Evolutionary conservation across 2,888 invertebrate species (phyloP), one percentile per base, ranked within the genome.

Genomic region (Theretra japonica): DNA sequence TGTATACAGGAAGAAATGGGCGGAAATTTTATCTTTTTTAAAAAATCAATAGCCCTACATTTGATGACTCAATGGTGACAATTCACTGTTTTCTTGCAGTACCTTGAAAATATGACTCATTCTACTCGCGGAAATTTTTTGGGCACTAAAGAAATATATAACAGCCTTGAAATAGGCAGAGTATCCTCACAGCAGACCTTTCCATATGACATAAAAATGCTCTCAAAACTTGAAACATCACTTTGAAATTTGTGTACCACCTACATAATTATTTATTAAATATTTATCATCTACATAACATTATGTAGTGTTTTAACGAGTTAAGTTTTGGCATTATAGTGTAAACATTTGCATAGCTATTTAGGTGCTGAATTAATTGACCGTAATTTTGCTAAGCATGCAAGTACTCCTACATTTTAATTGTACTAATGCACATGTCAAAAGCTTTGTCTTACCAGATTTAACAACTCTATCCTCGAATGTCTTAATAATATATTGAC

Each of bases 401-500:
- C 83, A 83, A 72, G 77, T 81, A 82, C 80, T 81, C 77, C 79
- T 84, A 85, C 79, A 74, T 70, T 83, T 81, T 82, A 84, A 83
- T 88, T 88, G 87, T 88, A 88, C 87, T 88, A 85, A 84, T 41
- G 48, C 30, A 57, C 23, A 65, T 11, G 65, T 65, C 65, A 48
- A 77, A 87, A 87, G 85, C 86, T 82, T 84, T 74, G 83, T 86
- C 76, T 86, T 86, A 86, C 85, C 72, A 73, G 75, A 75, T 76
- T 74, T 84, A 86, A 88, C 86, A 89, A 88, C 84, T 84, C 83
- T 83, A 86, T 83, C 80, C 75, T 81, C 81, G 84, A 86, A 79
- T 83, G 81, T 82, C 79, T 86, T 88, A 88, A 88, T 88, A 88
- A 82, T 83, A 79, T 76, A 74, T 88, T 84, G 87, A 91, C 88